Percentiles rank a stretch among this genome's conserved stretches.
Evolutionary conservation across 1,140 invertebrate genomes (phyloP).

Genomic region (Schlechtendalia chinensis): DNA sequence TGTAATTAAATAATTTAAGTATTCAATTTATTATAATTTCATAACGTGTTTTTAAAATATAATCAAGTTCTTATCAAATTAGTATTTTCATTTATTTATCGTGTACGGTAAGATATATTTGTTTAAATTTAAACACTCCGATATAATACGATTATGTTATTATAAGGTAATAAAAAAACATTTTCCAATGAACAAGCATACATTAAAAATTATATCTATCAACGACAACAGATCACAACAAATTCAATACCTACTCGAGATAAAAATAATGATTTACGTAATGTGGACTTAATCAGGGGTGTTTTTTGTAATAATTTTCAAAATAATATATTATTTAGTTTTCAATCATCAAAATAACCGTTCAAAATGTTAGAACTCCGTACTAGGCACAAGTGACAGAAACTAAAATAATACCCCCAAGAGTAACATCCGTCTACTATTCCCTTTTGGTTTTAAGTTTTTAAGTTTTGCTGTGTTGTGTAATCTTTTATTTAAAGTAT

Average conservation of each 20-base stretch:
- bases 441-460: constrained; percentile 24
- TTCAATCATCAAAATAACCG: background rate
- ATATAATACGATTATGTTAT: background rate
- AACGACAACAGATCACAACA: background rate
- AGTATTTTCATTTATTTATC: too few species aligned
- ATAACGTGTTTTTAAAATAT: too few species aligned
- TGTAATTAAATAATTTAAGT: too few species aligned
- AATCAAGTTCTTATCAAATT: too few species aligned
- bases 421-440: constrained; percentile 33
- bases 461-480: background rate
- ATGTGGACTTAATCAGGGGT: background rate
- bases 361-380: background rate
- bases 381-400: background rate
- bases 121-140: background rate
- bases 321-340: too few species aligned
- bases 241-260: too few species aligned
- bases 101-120: background rate
- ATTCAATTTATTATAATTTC: too few species aligned
- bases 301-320: constrained; percentile 21
- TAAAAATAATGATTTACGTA: too few species aligned
- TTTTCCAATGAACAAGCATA: too few species aligned
- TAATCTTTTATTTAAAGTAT: constrained; percentile 35
- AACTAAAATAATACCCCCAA: constrained; percentile 10
- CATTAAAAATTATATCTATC: background rate
- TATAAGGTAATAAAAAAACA: too few species aligned